Conservation (phyloP, 2,797 vertebrate species). For the Hippoglossus hippoglossus region DNA sequence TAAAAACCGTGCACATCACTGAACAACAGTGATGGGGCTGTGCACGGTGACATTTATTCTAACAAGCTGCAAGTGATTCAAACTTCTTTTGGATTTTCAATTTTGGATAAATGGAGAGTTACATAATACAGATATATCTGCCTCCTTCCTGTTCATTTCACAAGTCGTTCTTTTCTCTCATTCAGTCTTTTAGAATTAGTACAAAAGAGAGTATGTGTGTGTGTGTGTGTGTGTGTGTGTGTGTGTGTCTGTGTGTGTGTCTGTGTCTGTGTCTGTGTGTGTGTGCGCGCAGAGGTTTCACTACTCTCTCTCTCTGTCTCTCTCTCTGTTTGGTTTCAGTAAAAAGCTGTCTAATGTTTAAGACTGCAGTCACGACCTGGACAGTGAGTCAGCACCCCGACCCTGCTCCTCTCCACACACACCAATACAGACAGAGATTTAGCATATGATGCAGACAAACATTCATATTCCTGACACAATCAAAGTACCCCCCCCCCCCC, state of each 20-base stretch:
- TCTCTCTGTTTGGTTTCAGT: slow-evolving; percentile 54
- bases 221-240: not conserved
- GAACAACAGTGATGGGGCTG: too few relatives aligned
- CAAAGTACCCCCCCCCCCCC: slow-evolving; percentile 43
- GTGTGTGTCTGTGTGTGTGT: not conserved
- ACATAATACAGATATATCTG: slow-evolving; percentile 10
- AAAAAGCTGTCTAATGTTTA: slow-evolving; percentile 75
- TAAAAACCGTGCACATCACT: too few relatives aligned
- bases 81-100: too few relatives aligned
- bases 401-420: slow-evolving; percentile 53
- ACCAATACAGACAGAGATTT: slow-evolving; percentile 63
- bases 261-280: not conserved
- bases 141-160: slow-evolving; percentile 3
- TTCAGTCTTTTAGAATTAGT: too few relatives aligned
- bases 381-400: slow-evolving; percentile 82
- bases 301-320: slow-evolving; percentile 29
- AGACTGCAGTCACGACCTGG: slow-evolving; percentile 80
- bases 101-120: not conserved
- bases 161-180: slow-evolving; percentile 8
- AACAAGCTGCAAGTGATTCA: too few relatives aligned
- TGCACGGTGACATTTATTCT: too few relatives aligned
- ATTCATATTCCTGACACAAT: slow-evolving; percentile 78
- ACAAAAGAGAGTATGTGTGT: slow-evolving; percentile 1
- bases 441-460: slow-evolving; percentile 77
- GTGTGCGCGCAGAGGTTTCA: slow-evolving; percentile 20